Percentiles rank a stretch among this genome's conserved stretches.
These are phyloP conservation scores for Meda fulgida DNA, from an alignment of 2,797 vertebrate species.

Conservation along the genomic window DNA sequence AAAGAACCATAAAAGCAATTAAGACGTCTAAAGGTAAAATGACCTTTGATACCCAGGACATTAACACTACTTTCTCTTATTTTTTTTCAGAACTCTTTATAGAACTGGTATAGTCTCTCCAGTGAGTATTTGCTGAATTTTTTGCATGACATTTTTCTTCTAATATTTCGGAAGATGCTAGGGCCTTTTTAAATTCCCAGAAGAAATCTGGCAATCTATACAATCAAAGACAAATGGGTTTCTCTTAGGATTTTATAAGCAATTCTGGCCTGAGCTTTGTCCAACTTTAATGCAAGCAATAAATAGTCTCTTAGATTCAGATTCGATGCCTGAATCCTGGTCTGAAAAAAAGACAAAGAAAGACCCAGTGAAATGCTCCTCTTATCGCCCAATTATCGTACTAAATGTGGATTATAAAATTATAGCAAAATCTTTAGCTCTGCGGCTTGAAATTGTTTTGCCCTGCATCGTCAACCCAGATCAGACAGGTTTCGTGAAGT, in stretches of 20 bases:
- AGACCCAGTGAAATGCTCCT: background rate
- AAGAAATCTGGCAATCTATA: conserved; percentile 28
- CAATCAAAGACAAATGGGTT: conserved; percentile 12
- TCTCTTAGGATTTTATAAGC: background rate
- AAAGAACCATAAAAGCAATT: conserved; percentile 28
- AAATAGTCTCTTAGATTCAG: background rate
- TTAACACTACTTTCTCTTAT: background rate
- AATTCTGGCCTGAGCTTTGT: background rate
- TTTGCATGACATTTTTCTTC: background rate
- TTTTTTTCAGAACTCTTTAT: conserved; percentile 17
- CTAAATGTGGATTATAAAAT: background rate
- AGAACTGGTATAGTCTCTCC: background rate
- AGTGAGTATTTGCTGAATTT: background rate
- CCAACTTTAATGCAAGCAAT: conserved; percentile 2
- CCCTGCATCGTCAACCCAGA: background rate
- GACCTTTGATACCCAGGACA: background rate
- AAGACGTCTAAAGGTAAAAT: background rate
- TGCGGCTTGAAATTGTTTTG: background rate
- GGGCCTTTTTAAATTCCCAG: background rate
- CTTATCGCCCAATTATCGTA: background rate
- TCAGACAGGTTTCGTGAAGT: background rate
- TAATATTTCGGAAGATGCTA: conserved; percentile 1
- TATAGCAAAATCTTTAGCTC: background rate
- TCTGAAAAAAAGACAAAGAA: background rate
- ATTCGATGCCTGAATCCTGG: background rate